A percentile compares a stretch with the other conserved stretches of the same genome.
Conservation (phyloP, 2,888 invertebrate genomes). For the Eupithecia pulchellata region DNA sequence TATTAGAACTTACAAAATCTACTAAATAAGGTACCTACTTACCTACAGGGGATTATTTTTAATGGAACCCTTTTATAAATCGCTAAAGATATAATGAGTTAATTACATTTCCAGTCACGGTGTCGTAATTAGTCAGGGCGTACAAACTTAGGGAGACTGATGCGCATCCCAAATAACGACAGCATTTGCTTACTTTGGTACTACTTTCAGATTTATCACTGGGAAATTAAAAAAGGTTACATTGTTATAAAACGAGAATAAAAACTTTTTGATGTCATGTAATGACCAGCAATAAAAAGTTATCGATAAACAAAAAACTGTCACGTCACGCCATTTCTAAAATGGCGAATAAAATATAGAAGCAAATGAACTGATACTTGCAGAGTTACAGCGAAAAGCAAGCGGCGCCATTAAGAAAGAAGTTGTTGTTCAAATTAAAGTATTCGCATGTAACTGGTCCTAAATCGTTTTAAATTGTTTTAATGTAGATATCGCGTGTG, state of each 20-base stretch:
- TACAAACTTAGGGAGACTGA: slow-evolving; percentile 55
- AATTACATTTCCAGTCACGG: slow-evolving; percentile 64
- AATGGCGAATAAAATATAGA: background rate
- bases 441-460: background rate
- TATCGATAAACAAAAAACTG: slow-evolving; percentile 6
- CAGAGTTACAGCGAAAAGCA: too few relatives aligned
- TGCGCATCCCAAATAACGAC: slow-evolving; percentile 51
- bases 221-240: background rate
- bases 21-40: background rate
- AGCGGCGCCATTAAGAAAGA: too few relatives aligned
- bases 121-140: slow-evolving; percentile 54
- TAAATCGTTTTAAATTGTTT: slow-evolving; percentile 30
- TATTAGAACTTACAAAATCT: background rate
- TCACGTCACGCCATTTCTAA: background rate
- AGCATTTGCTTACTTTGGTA: background rate
- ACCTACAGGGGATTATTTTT: background rate
- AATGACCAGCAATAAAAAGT: slow-evolving; percentile 7
- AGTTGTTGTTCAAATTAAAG: too few relatives aligned
- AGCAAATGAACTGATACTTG: slow-evolving; percentile 8
- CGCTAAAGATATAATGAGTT: slow-evolving; percentile 35
- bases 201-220: background rate
- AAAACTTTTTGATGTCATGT: background rate
- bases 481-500: slow-evolving; percentile 33
- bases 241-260: background rate
- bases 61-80: background rate